Evolutionary conservation across 2,113 vertebrate species (phyloP).

Genomic region (Astur gentilis): DNA sequence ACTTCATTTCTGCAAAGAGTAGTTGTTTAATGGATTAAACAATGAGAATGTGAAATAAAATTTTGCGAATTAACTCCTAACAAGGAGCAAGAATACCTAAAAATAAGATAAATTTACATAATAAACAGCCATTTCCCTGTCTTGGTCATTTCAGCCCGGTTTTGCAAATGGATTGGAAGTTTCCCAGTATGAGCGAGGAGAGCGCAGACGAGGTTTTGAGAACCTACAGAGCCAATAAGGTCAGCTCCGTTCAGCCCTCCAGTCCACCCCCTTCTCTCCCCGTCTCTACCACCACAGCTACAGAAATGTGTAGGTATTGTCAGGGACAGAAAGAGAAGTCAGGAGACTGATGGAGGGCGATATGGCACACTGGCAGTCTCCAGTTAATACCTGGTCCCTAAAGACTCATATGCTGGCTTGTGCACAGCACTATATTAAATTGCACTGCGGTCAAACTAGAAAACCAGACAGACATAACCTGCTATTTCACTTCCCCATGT

Average conservation of each 20-base stretch:
- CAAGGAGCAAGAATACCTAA: neutral
- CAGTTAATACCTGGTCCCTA: neutral
- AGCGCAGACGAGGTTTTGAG: neutral
- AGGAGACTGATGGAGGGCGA: neutral
- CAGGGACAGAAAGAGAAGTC: neutral
- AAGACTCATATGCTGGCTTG: neutral
- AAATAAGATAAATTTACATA: neutral
- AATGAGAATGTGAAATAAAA: neutral
- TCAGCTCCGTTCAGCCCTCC: neutral
- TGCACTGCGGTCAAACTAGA: neutral
- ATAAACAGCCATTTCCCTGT: neutral
- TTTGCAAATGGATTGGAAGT: neutral
- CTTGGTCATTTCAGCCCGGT: neutral
- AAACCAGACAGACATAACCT: neutral
- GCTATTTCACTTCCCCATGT: neutral
- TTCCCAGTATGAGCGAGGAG: neutral
- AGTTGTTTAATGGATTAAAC: neutral
- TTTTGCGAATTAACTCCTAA: neutral
- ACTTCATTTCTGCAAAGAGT: neutral
- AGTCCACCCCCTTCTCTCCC: neutral
- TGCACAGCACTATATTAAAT: neutral
- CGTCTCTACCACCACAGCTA: neutral
- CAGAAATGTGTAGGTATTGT: neutral
- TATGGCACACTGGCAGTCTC: neutral
- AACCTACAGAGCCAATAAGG: neutral